Base-by-base conservation (phyloP, 2,888 invertebrate genomes). In the Rotaria magnacalcarata region DNA sequence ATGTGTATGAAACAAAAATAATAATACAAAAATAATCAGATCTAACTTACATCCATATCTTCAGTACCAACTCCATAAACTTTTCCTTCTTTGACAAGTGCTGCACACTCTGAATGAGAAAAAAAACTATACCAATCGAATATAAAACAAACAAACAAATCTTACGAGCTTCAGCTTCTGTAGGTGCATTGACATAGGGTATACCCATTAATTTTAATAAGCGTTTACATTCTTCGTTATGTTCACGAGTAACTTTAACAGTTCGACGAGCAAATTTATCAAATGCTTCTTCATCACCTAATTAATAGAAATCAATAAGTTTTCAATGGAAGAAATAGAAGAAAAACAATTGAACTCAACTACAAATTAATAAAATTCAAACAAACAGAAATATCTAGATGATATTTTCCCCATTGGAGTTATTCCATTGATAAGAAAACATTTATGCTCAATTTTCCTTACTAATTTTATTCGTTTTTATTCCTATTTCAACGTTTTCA, bases 21-120 rank as follows among this genome's bases (percentile, higher is more conserved):
- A 2, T 5, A 24, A 24, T 11, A 47, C 10, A 47, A 4, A 80
- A 43, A n/a, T 5, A 19, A 14, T 43, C 2, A 3, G 41, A 7
- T 24, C 2, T 47, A 19, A 2, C 43, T 75, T 47, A 80, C 96
- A 91, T 99, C 99, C 99, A 99, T 99, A 93, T 99, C 99, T 91
- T 99, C 99, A 0, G 99, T 99, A 0, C 97, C 99, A 7, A 95
- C 94, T 0, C 95, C 99, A 91, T 93, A 99, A 0, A 96, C 96
- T 91, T 92, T 91, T 24, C 96, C 97, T 0, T 95, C 92, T 92
- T 95, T 96, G 0, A 96, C 97, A 90, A 99, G 90, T 21, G 95
- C 96, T 0, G 98, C 97, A 92, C 99, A 99, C 90, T 99, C 93
- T 74, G 43, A 16, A 52, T 4, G 43, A 50, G 50, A 50, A 50